Conservation (phyloP, 2,113 vertebrate species). For the Chlorodrepanis virens region DNA sequence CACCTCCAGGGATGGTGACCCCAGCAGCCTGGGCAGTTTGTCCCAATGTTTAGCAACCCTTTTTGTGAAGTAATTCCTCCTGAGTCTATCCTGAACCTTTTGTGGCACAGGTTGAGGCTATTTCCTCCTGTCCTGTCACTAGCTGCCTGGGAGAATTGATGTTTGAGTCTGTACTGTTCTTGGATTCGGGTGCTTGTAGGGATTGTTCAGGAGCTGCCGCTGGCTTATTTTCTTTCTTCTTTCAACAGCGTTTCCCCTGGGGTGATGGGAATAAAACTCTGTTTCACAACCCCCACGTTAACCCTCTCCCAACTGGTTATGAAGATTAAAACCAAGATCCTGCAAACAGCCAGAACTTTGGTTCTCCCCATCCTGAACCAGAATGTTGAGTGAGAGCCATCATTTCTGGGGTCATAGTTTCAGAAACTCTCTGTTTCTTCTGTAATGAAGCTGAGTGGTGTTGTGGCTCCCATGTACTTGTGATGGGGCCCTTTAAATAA, state of each 20-base stretch:
- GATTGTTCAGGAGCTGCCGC: neutral
- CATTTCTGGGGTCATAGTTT: neutral
- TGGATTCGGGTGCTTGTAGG: neutral
- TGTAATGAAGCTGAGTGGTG: neutral
- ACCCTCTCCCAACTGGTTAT: constrained; percentile 89
- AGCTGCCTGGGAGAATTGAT: neutral
- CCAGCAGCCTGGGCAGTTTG: neutral
- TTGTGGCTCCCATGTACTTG: neutral
- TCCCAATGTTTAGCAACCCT: neutral
- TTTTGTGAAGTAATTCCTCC: neutral
- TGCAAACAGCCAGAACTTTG: constrained; percentile 51
- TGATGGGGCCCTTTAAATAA: constrained; percentile 71
- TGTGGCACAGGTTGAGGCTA: neutral
- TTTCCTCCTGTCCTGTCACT: neutral
- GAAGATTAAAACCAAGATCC: constrained; percentile 79
- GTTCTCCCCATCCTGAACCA: constrained; percentile 68
- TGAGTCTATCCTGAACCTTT: neutral
- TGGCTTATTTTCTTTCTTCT: constrained; percentile 4
- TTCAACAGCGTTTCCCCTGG: constrained; percentile 91
- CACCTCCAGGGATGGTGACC: neutral
- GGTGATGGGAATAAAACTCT: constrained; percentile 88
- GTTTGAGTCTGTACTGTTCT: fast-evolving
- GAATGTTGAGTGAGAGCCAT: constrained; percentile 38
- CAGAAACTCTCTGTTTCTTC: constrained; percentile 20
- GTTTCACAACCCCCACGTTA: constrained; percentile 88